Base-by-base conservation (phyloP, 2,113 vertebrate species). In the Terrapene triunguis region DNA sequence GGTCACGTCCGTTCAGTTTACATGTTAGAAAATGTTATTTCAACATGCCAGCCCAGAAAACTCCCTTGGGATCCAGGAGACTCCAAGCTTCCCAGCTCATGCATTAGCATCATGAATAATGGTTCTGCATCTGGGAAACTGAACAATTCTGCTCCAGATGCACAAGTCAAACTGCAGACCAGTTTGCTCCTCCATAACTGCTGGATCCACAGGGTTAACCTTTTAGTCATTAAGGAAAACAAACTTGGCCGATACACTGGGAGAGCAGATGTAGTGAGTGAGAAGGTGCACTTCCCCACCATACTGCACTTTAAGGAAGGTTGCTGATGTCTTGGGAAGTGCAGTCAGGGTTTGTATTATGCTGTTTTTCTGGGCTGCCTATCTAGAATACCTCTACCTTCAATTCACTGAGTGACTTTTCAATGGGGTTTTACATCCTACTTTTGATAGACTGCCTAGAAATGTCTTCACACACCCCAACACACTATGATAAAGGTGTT, bases 401-500 rank as follows among this genome's bases (percentile, higher is more conserved):
- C 1, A 1, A 81, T 89, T 96, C 89, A 91, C 87, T 82, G 55
- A 94, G 89, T 53, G 69, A 11, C 81, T 96, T 93, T n/a, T 87
- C 90, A 5, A 35, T 89, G 85, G 86, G 62, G 82, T 76, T 95
- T 94, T 85, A 57, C 92, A 82, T 89, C 94, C 90, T 93, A 74
- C 74, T 1, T 96, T 94, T 94, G 42, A 44, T 14, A 76, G 42
- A 13, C 72, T 76, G 93, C 94, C 95, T 85, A 89, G 50, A 81
- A 93, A 92, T 54, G 92, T 81, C 85, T 94, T 96, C 96, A 91
- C 92, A 95, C 97, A 93, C 95, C 93, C 96, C 96, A 93, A 96
- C 85, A 95, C 88, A 94, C 83, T 89, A 91, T 91, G 88, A 84
- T 93, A 82, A 97, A 94, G 90, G 90, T 80, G 89, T 94, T 95